These are phyloP conservation scores for Helicolenus hilgendorfi DNA, from an alignment of 2,797 vertebrate genomes.

Conservation along the genomic window DNA sequence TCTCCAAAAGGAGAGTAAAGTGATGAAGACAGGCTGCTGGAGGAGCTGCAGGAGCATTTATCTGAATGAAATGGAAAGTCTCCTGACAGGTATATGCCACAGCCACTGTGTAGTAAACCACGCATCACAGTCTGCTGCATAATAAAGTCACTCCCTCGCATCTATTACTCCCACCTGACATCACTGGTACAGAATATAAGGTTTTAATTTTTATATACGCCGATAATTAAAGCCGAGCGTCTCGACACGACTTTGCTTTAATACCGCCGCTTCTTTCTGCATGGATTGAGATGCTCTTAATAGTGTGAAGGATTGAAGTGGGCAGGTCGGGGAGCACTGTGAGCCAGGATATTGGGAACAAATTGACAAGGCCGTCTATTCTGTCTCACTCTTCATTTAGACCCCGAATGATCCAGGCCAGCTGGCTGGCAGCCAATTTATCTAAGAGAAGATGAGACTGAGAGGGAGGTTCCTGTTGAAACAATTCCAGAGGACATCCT, in stretches of 20 bases:
- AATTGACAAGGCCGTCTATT: slow-evolving; percentile 88
- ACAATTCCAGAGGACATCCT: slow-evolving; percentile 68
- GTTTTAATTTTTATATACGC: slow-evolving; percentile 72
- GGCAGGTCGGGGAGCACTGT: slow-evolving; percentile 70
- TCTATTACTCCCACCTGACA: slow-evolving; percentile 55
- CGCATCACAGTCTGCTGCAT: slow-evolving; percentile 50
- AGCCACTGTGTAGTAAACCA: slow-evolving; percentile 75
- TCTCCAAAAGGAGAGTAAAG: slow-evolving; percentile 78
- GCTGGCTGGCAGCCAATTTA: slow-evolving; percentile 90
- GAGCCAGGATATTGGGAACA: slow-evolving; percentile 86
- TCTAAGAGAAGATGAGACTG: slow-evolving; percentile 84
- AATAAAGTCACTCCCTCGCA: slow-evolving; percentile 54
- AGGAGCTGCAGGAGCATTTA: slow-evolving; percentile 76
- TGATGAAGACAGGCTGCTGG: slow-evolving; percentile 68
- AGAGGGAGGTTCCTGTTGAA: slow-evolving; percentile 74
- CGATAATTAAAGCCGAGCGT: slow-evolving; percentile 64
- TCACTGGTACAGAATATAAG: slow-evolving; percentile 29
- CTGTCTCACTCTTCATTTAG: slow-evolving; percentile 89
- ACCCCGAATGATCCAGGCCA: slow-evolving; percentile 77
- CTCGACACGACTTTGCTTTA: slow-evolving; percentile 68
- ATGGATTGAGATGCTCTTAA: slow-evolving; percentile 82
- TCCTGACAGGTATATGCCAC: slow-evolving; percentile 73
- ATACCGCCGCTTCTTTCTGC: slow-evolving; percentile 65
- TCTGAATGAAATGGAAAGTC: slow-evolving; percentile 82
- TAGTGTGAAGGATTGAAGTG: slow-evolving; percentile 81